Percentiles rank a stretch among this genome's conserved stretches.
Evolutionary conservation across 2,888 invertebrate species (phyloP).

Genomic region (Coelopa pilipes): DNA sequence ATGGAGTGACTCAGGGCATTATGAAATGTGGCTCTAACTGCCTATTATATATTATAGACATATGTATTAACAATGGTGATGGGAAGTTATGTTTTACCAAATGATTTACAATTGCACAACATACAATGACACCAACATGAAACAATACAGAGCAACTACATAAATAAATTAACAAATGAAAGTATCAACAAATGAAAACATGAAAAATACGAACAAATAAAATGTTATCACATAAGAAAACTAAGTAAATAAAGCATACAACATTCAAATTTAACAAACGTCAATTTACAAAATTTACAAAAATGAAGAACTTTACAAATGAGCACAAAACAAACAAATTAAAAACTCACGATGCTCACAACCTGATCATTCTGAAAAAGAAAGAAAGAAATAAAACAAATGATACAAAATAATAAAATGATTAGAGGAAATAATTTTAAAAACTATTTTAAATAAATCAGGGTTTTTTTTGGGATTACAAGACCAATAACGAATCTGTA

Average conservation of each 20-base stretch:
- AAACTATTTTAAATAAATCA: conserved; percentile 3
- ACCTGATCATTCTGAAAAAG: conserved; percentile 66
- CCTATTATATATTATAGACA: too few species aligned
- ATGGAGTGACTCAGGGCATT: too few species aligned
- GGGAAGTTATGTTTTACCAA: too few species aligned
- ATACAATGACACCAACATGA: too few species aligned
- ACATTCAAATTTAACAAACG: conserved; percentile 34
- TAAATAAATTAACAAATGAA: too few species aligned
- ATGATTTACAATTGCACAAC: too few species aligned
- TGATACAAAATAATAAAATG: conserved; percentile 42
- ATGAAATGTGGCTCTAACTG: too few species aligned
- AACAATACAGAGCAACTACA: too few species aligned
- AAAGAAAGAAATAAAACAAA: conserved; percentile 56
- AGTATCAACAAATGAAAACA: too few species aligned
- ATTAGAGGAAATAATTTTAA: too few species aligned
- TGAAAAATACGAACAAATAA: not conserved
- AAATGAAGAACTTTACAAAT: conserved; percentile 21
- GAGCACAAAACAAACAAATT: conserved; percentile 46
- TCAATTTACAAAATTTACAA: conserved; percentile 34
- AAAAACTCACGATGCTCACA: conserved; percentile 66
- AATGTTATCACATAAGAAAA: not conserved
- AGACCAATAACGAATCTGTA: not conserved
- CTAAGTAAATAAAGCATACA: conserved; percentile 13
- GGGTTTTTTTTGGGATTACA: too few species aligned
- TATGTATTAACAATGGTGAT: too few species aligned